These are phyloP conservation scores for Clostera curtula DNA, from an alignment of 2,888 invertebrate genomes.

Conservation along the genomic window DNA sequence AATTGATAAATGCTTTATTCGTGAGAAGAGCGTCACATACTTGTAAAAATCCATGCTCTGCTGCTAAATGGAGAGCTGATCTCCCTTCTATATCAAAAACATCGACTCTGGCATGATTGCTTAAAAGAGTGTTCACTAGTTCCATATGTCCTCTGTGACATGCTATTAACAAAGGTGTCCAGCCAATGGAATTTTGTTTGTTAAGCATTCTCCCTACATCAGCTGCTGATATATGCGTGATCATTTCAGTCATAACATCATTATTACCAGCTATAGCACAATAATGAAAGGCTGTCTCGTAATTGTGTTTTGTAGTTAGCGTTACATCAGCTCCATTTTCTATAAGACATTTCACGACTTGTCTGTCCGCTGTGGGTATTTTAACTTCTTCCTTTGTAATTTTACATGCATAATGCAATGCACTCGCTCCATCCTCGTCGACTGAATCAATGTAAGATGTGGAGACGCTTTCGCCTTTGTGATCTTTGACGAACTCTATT, in stretches of 20 bases:
- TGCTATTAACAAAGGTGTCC: constrained; percentile 98
- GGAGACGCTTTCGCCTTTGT: constrained; percentile 84
- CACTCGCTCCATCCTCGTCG: constrained; percentile 94
- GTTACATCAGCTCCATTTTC: constrained; percentile 94
- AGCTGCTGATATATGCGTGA: constrained; percentile 90
- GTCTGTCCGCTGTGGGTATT: constrained; percentile 83
- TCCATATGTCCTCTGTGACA: constrained; percentile 97
- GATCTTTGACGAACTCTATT: constrained; percentile 86
- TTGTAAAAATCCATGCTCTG: constrained; percentile 93
- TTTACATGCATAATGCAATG: constrained; percentile 95
- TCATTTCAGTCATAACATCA: constrained; percentile 95
- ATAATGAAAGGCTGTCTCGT: constrained; percentile 97
- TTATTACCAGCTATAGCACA: constrained; percentile 97
- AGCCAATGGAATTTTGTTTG: constrained; percentile 93
- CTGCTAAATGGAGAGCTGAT: constrained; percentile 95
- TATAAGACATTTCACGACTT: constrained; percentile 91
- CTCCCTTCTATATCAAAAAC: constrained; percentile 98
- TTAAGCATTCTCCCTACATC: constrained; percentile 96
- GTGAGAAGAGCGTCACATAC: constrained; percentile 92
- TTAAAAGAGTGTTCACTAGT: constrained; percentile 90
- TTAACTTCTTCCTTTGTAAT: constrained; percentile 88
- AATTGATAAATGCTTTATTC: constrained; percentile 99
- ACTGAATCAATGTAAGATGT: constrained; percentile 90
- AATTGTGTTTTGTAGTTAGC: constrained; percentile 86
- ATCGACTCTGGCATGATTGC: constrained; percentile 97